Conservation (phyloP, 2,888 invertebrate genomes). For the Quadriops clusia region DNA sequence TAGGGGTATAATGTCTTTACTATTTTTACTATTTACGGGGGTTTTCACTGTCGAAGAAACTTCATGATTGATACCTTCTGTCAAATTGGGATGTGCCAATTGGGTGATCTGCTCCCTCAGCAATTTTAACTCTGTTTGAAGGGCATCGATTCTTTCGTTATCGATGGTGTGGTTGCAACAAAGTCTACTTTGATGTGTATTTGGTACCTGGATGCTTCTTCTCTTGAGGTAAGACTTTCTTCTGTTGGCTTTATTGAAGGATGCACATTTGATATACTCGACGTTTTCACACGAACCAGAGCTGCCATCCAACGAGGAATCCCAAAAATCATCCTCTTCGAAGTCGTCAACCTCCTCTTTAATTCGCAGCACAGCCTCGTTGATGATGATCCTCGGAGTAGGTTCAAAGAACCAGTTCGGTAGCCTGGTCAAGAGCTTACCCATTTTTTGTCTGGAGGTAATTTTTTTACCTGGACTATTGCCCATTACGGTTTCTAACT, state of each 20-base stretch:
- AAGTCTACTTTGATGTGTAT: slow-evolving; percentile 2
- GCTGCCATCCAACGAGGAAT: slow-evolving; percentile 11
- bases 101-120: slow-evolving; percentile 9
- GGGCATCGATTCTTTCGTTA: slow-evolving; percentile 7
- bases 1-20: slow-evolving; percentile 3
- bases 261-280: no score
- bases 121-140: slow-evolving; percentile 8
- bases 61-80: no score
- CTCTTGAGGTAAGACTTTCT: slow-evolving; percentile 3
- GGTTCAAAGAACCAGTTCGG: slow-evolving; percentile 9
- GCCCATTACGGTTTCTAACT: no score
- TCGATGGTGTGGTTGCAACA: slow-evolving; percentile 6
- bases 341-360: slow-evolving; percentile 3
- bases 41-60: no score
- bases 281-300: slow-evolving; percentile 8
- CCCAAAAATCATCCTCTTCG: slow-evolving; percentile 4
- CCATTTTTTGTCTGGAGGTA: slow-evolving; percentile 9
- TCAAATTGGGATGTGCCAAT: no score
- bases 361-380: slow-evolving; percentile 9
- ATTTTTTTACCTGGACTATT: no score
- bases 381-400: slow-evolving; percentile 9
- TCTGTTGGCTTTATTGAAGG: no score
- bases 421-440: slow-evolving; percentile 7
- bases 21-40: slow-evolving; percentile 1
- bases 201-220: slow-evolving; percentile 4